Percentiles rank a stretch among this genome's conserved stretches.
Conservation (phyloP, 2,888 invertebrate genomes). For the Drosophila planitibia region DNA sequence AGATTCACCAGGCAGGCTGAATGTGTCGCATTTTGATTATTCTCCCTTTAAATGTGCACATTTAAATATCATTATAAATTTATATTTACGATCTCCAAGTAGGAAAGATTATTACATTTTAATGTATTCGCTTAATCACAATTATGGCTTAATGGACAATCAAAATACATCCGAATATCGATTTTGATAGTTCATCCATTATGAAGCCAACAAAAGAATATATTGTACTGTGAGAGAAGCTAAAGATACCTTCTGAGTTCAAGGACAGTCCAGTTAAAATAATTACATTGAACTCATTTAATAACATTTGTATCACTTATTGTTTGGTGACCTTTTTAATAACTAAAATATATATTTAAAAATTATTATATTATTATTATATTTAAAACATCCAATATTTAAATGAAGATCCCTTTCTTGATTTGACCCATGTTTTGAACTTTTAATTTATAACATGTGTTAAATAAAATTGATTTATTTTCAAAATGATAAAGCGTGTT, state of each 20-base stretch:
- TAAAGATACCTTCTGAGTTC: slow-evolving; percentile 46
- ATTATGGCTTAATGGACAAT: slow-evolving; percentile 32
- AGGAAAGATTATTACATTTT: slow-evolving; percentile 20
- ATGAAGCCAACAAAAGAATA: slow-evolving; percentile 3
- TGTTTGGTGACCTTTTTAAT: background rate
- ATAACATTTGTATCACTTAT: background rate
- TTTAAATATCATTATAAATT: background rate
- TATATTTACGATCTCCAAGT: background rate
- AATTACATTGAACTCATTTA: background rate
- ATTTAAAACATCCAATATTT: background rate
- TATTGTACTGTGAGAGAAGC: background rate
- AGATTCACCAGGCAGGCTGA: background rate
- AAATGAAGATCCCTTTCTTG: background rate
- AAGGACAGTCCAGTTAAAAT: slow-evolving; percentile 29
- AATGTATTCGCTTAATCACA: slow-evolving; percentile 39
- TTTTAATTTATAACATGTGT: slow-evolving; percentile 6
- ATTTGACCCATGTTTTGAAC: slow-evolving; percentile 26
- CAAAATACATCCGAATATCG: background rate
- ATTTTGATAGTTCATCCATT: slow-evolving; percentile 4
- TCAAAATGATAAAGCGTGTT: background rate
- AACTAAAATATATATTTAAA: background rate
- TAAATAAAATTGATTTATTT: background rate
- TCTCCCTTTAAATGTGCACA: background rate
- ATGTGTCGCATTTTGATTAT: background rate
- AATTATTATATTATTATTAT: background rate